A percentile compares a stretch with the other conserved stretches of the same genome.
phyloP scores from a whole-genome alignment of 2,797 vertebrate genomes.

The Novumbra hubbsi region DNA sequence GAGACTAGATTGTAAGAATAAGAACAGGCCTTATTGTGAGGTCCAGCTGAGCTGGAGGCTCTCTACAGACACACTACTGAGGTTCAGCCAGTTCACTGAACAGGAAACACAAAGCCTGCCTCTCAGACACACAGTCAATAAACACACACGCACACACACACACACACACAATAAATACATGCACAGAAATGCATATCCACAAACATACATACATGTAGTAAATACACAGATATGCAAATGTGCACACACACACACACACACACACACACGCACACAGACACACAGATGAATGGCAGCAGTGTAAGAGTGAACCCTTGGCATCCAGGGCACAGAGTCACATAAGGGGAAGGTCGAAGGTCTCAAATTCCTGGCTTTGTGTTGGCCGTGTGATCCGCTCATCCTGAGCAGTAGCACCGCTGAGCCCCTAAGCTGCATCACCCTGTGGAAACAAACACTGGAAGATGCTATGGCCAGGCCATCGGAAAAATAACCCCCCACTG shows the following conservation, averaged over 20 bases:
- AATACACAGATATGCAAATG: not conserved
- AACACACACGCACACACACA: conserved; percentile 10
- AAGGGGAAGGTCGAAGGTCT: conserved; percentile 46
- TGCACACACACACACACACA: too few relatives aligned
- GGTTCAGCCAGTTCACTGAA: conserved; percentile 44
- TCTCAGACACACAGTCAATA: not conserved
- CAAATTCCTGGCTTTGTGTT: conserved; percentile 23
- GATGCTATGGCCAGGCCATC: not conserved
- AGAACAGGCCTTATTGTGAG: conserved; percentile 41
- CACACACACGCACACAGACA: too few relatives aligned
- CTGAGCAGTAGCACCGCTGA: not conserved
- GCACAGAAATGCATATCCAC: conserved; percentile 5
- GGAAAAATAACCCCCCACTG: not conserved
- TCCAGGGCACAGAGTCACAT: conserved; percentile 26
- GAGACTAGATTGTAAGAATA: not conserved
- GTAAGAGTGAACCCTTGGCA: conserved; percentile 31
- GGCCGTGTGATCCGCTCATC: conserved; percentile 42
- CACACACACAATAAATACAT: not conserved
- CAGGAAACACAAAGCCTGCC: conserved; percentile 24
- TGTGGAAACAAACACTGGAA: not conserved
- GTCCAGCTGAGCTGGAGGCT: conserved; percentile 42
- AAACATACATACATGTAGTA: not conserved
- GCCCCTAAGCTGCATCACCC: not conserved
- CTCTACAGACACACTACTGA: conserved; percentile 40
- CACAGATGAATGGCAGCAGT: conserved; percentile 3